A percentile compares a stretch with the other conserved stretches of the same genome.
phyloP scores from a whole-genome alignment of 2,113 vertebrate genomes.

The Spizaetus ornatus region DNA sequence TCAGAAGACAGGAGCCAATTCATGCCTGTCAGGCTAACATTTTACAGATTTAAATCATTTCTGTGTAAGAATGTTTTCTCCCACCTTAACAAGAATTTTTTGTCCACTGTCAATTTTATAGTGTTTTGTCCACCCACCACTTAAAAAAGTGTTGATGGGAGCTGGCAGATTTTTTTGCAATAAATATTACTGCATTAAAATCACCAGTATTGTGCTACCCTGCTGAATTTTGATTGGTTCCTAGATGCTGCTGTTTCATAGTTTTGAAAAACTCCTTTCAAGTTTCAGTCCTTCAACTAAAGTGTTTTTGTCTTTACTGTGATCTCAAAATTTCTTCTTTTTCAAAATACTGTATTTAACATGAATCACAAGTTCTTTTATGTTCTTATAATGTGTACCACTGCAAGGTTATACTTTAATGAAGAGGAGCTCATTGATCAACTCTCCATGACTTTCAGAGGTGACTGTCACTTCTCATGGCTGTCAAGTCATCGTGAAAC shows the following conservation, averaged over 20 bases:
- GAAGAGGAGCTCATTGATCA: conserved; percentile 56
- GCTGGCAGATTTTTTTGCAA: background rate
- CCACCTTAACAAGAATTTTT: background rate
- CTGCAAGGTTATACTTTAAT: background rate
- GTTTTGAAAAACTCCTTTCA: background rate
- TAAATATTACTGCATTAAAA: conserved; percentile 15
- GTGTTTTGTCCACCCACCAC: background rate
- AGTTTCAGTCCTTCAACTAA: background rate
- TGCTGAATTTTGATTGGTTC: background rate
- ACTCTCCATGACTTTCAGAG: conserved; percentile 23
- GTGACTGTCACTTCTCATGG: conserved; percentile 22
- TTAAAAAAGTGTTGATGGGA: background rate
- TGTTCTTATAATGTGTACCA: background rate
- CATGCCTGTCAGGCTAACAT: conserved; percentile 50
- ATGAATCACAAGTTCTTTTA: background rate
- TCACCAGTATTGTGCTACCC: background rate
- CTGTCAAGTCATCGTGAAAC: background rate
- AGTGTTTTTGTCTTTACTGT: background rate
- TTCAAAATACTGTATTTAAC: background rate
- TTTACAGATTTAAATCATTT: conserved; percentile 30
- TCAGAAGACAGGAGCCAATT: conserved; percentile 47
- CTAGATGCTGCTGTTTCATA: conserved; percentile 3
- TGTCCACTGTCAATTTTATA: background rate
- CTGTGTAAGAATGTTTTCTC: background rate
- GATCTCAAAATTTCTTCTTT: background rate